These are phyloP conservation scores for Cinclus mexicanus DNA, from an alignment of 2,113 vertebrate species.

Conservation along the genomic window DNA sequence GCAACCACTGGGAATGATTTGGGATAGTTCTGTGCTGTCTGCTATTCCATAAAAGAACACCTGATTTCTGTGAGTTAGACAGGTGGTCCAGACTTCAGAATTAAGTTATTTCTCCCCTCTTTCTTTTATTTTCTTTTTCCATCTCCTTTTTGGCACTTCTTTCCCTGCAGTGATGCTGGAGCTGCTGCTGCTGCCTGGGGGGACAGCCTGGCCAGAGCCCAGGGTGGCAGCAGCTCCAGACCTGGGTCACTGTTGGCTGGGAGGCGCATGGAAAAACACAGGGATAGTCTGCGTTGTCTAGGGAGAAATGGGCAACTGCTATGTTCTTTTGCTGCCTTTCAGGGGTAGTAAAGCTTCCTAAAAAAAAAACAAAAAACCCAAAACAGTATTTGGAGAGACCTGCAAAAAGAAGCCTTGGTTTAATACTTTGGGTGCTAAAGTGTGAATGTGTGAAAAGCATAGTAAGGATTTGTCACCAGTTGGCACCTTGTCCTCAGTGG, in stretches of 20 bases:
- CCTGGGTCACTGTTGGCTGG: background rate
- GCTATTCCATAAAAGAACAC: background rate
- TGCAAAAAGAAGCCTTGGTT: background rate
- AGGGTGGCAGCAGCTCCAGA: background rate
- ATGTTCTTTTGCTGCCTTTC: background rate
- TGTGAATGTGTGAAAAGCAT: conserved; percentile 44
- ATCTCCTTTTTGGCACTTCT: background rate
- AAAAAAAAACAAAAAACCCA: background rate
- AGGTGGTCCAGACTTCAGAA: background rate
- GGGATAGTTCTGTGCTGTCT: background rate
- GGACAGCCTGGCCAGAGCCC: background rate
- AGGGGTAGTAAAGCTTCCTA: background rate
- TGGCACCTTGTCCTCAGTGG: conserved; percentile 31
- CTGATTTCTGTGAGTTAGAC: background rate
- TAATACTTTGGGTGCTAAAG: conserved; percentile 45
- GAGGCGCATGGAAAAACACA: background rate
- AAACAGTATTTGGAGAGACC: background rate
- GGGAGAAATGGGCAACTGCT: background rate
- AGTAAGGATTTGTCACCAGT: conserved; percentile 52
- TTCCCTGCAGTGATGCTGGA: background rate
- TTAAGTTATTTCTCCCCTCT: background rate
- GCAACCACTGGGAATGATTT: rapidly evolving
- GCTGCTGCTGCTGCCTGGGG: background rate
- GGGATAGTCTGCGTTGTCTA: background rate
- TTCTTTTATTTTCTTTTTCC: background rate